phyloP scores from a whole-genome alignment of 2,888 invertebrate species.

The Prosopocoilus inquinatus region DNA sequence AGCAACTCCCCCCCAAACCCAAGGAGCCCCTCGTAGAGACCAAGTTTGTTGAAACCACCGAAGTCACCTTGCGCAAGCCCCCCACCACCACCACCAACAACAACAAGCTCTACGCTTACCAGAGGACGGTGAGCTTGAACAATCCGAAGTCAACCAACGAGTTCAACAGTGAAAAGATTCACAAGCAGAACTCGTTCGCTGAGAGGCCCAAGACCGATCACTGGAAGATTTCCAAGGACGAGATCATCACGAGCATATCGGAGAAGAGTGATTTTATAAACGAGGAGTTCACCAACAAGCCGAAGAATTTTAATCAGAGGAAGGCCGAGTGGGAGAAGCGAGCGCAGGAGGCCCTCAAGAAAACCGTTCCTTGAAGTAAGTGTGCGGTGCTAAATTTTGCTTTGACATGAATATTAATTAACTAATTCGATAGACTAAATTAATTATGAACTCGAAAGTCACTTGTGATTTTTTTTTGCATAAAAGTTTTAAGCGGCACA shows the following conservation, averaged over 20 bases:
- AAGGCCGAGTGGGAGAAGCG: conserved; percentile 77
- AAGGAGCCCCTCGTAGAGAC: conserved; percentile 37
- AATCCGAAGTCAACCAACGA: conserved; percentile 34
- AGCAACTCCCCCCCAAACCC: conserved; percentile 24
- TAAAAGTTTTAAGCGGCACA: too few relatives aligned
- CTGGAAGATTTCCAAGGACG: conserved; percentile 23
- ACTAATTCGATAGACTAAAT: too few relatives aligned
- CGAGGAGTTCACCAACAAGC: conserved; percentile 52
- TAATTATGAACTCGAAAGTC: too few relatives aligned
- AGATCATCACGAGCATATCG: conserved; percentile 32
- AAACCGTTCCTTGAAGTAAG: conserved; percentile 42
- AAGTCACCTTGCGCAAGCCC: conserved; percentile 42
- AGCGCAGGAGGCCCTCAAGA: conserved; percentile 69
- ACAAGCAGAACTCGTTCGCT: conserved; percentile 40
- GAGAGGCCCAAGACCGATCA: conserved; percentile 45
- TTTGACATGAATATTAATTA: too few relatives aligned
- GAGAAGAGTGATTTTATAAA: conserved; percentile 35
- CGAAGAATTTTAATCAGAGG: conserved; percentile 72
- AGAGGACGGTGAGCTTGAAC: conserved; percentile 39
- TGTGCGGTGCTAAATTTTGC: not conserved
- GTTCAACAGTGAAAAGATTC: conserved; percentile 36
- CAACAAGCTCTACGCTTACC: conserved; percentile 23
- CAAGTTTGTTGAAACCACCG: conserved; percentile 31
- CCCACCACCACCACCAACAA: conserved; percentile 24
- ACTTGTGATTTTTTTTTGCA: too few relatives aligned